Conservation (phyloP, 1,140 invertebrate species). For the Hyposmocoma kahamanoa region DNA sequence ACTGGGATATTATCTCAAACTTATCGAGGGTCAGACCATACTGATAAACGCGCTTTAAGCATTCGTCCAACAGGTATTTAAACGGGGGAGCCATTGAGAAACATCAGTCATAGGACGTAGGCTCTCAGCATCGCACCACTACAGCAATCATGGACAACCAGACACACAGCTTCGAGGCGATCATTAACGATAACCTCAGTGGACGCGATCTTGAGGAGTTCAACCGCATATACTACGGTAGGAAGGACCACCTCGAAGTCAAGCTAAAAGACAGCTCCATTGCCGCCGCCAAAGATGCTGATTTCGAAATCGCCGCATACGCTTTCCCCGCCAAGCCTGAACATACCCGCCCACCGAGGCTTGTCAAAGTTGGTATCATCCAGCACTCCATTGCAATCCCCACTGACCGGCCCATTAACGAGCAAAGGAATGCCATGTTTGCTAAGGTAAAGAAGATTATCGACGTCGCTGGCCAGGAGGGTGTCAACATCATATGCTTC, state of each 20-base stretch:
- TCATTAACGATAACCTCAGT: slow-evolving; percentile 63
- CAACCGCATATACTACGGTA: slow-evolving; percentile 86
- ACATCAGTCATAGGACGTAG: slow-evolving; percentile 22
- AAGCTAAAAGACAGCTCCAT: slow-evolving; percentile 51
- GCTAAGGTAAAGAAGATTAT: slow-evolving; percentile 87
- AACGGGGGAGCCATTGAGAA: slow-evolving; percentile 26
- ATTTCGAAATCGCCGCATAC: slow-evolving; percentile 89
- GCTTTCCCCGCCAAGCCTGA: slow-evolving; percentile 77
- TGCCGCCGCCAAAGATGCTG: slow-evolving; percentile 63
- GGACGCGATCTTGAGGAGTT: slow-evolving; percentile 81
- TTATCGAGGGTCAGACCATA: slow-evolving; percentile 45
- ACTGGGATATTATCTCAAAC: slow-evolving; percentile 29
- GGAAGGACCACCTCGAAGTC: slow-evolving; percentile 47
- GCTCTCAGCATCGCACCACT: slow-evolving; percentile 10
- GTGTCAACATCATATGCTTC: slow-evolving; percentile 94
- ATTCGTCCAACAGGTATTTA: slow-evolving; percentile 43
- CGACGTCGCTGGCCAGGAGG: slow-evolving; percentile 84
- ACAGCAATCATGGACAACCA: slow-evolving; percentile 48
- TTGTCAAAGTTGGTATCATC: slow-evolving; percentile 91
- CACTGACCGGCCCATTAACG: slow-evolving; percentile 83
- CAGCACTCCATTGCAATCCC: slow-evolving; percentile 91
- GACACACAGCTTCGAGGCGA: slow-evolving; percentile 56
- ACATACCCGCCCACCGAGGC: slow-evolving; percentile 81
- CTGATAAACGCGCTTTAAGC: slow-evolving; percentile 37
- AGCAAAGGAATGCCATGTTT: slow-evolving; percentile 89